phyloP scores from a whole-genome alignment of 2,888 invertebrate species.

The Dasysyrphus albostriatus region DNA sequence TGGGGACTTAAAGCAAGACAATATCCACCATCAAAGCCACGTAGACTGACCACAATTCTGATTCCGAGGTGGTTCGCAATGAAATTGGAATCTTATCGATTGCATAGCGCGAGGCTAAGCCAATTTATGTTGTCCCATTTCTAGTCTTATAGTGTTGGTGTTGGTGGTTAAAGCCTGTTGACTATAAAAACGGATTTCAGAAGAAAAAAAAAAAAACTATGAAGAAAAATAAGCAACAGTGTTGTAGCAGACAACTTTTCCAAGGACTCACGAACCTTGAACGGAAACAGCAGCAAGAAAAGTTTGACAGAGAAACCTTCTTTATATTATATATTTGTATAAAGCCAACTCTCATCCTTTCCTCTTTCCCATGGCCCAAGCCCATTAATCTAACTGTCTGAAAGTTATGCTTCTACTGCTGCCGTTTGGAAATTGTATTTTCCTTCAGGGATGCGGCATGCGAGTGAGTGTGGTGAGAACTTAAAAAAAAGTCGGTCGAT shows the following conservation, averaged over 20 bases:
- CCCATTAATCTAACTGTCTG: conserved; percentile 52
- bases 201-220: conserved; percentile 20
- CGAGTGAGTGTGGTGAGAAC: neutral
- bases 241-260: conserved; percentile 41
- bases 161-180: conserved; percentile 1
- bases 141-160: neutral
- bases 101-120: conserved; percentile 37
- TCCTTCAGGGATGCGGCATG: neutral
- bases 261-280: conserved; percentile 53
- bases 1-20: neutral
- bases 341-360: neutral
- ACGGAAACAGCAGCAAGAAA: conserved; percentile 24
- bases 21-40: conserved; percentile 17
- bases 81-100: conserved; percentile 59
- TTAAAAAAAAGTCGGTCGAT: conserved; percentile 31
- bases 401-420: conserved; percentile 55
- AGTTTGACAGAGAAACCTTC: conserved; percentile 17
- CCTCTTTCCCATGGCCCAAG: neutral
- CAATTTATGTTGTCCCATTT: conserved; percentile 40
- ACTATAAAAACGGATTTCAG: neutral
- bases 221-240: conserved; percentile 55
- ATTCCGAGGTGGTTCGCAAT: neutral
- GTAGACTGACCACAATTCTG: conserved; percentile 28
- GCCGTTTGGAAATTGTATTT: conserved; percentile 34
- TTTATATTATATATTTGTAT: neutral